Conservation (phyloP, 2,888 invertebrate species). For the Octonoba sinensis region DNA sequence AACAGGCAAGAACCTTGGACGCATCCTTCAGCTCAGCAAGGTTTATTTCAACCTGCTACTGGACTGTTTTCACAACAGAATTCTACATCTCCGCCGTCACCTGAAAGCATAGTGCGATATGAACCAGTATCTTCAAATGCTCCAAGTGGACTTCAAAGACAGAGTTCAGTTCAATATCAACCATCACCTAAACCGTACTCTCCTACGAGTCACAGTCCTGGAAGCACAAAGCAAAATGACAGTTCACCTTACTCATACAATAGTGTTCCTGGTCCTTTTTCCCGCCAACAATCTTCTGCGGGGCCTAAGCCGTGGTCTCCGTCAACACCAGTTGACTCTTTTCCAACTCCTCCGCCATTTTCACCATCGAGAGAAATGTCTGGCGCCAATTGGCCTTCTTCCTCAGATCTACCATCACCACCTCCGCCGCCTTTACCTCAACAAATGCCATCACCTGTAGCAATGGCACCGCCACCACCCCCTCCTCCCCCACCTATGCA, state of each 20-base stretch:
- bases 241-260: constrained; percentile 25
- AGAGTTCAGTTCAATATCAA: constrained; percentile 39
- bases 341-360: constrained; percentile 51
- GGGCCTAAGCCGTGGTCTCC: constrained; percentile 42
- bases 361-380: constrained; percentile 37
- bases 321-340: constrained; percentile 23
- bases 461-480: background rate
- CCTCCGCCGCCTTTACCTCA: constrained; percentile 44
- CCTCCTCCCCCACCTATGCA: constrained; percentile 8
- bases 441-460: background rate
- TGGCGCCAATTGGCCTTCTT: constrained; percentile 35
- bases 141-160: constrained; percentile 37
- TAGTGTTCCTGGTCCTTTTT: constrained; percentile 35
- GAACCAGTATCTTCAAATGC: constrained; percentile 28
- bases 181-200: constrained; percentile 47
- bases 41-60: constrained; percentile 2
- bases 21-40: constrained; percentile 4
- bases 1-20: constrained; percentile 6
- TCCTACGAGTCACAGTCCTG: constrained; percentile 11
- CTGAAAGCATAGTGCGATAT: constrained; percentile 21
- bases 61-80: constrained; percentile 46
- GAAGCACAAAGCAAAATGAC: background rate
- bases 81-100: constrained; percentile 22
- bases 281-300: constrained; percentile 30
- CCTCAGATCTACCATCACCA: constrained; percentile 38